Conservation (phyloP, 1,140 invertebrate genomes). For the Drosophila yakuba region DNA sequence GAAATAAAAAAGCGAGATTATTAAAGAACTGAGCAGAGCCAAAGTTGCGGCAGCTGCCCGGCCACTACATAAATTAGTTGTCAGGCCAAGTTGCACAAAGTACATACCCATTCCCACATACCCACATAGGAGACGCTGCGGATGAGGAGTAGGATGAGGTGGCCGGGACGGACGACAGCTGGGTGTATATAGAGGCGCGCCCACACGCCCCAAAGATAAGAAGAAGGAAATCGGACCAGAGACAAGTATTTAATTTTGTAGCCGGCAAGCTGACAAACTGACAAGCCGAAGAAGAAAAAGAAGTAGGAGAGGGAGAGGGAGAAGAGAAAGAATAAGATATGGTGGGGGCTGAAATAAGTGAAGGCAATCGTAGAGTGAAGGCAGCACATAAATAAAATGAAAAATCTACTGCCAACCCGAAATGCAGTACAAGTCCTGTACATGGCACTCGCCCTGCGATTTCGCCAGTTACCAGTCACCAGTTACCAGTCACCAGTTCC, state of each 20-base stretch:
- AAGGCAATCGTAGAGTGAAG: constrained; percentile 26
- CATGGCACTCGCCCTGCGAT: constrained; percentile 52
- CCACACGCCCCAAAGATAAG: constrained; percentile 36
- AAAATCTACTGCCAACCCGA: constrained; percentile 79
- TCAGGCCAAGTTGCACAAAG: constrained; percentile 61
- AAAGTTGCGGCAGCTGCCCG: constrained; percentile 66
- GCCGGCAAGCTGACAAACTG: constrained; percentile 76
- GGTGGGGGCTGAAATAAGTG: constrained; percentile 31
- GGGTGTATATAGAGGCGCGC: constrained; percentile 49
- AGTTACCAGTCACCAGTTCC: constrained; percentile 16
- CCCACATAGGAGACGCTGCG: not conserved
- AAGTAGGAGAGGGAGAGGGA: not conserved
- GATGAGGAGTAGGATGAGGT: constrained; percentile 14
- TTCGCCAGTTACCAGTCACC: constrained; percentile 7
- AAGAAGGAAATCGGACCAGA: constrained; percentile 64
- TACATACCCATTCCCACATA: constrained; percentile 14
- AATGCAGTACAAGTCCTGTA: constrained; percentile 75
- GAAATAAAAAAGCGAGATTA: constrained; percentile 56
- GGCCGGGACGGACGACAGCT: constrained; percentile 58
- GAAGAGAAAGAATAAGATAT: constrained; percentile 49
- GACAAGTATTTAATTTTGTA: constrained; percentile 83
- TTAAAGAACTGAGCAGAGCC: constrained; percentile 59
- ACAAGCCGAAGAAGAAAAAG: constrained; percentile 52
- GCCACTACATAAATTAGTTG: constrained; percentile 82
- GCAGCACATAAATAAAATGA: constrained; percentile 82